Evolutionary conservation across 35 echinoderm and acorn worm genomes (phyloP), one percentile per base, ranked within the genome.

Genomic region (Apostichopus japonicus): DNA sequence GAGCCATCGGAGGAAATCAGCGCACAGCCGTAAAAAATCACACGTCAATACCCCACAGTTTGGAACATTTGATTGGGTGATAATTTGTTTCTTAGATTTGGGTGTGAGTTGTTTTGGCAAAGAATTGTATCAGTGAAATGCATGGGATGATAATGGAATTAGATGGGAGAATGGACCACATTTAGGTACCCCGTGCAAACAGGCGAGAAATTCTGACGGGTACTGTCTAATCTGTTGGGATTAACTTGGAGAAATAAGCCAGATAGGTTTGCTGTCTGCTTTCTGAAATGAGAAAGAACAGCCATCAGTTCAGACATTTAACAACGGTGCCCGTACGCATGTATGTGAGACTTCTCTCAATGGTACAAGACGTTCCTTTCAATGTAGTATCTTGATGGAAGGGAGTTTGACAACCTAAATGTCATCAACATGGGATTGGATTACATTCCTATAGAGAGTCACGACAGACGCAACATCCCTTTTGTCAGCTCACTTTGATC

Each of bases 51-150:
- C 15, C n/a, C n/a, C 17, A 19, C 21, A 19, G 71, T n/a, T 75
- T n/a, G 71, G 71, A 75, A 75, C 14, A 75, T 75, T 75, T 75
- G 71, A 75, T 75, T 75, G 71, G 71, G 17, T 19, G 71, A 19
- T 75, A 75, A 75, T 75, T 75, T 75, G 22, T 75, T 75, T 75
- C 33, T 75, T 19, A 19, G 71, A n/a, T 14, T 8, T 61, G 13
- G 8, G 57, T 21, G 17, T 75, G 71, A 75, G 71, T 14, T 75
- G 71, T 75, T 19, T 21, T 23, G 16, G 22, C n/a, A 61, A 13
- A 75, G 6, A 75, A 19, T 23, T 75, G 7, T 75, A 4, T n/a
- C n/a, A 19, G 22, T 19, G 22, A 75, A 19, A 21, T 10, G 19
- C 63, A 67, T 67, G 63, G 63, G 63, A 67, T 67, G 63, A 67